A percentile compares a stretch with the other conserved stretches of the same genome.
Evolutionary conservation across 2,888 invertebrate species (phyloP).

Genomic region (Adelphocoris suturalis): DNA sequence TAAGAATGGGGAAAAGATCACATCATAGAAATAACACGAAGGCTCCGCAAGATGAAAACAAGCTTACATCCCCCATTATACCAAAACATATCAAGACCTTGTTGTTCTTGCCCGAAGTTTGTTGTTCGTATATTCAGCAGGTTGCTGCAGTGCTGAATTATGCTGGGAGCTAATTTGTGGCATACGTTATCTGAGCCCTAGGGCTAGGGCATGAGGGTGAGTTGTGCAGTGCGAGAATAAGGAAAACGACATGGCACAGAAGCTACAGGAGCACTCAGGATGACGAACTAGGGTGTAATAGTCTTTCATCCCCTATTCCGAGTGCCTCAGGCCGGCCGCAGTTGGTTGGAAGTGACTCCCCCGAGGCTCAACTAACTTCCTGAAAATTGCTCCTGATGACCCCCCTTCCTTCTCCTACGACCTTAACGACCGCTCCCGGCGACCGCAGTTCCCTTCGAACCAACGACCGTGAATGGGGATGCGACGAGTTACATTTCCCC

Average conservation of each 20-base stretch:
- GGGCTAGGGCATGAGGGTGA: too few relatives aligned
- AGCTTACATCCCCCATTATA: too few relatives aligned
- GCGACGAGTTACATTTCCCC: slow-evolving; percentile 36
- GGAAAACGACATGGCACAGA: not conserved
- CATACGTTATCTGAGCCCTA: too few relatives aligned
- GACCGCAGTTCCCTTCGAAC: slow-evolving; percentile 16
- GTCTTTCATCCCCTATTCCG: slow-evolving; percentile 6
- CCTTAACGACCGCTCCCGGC: slow-evolving; percentile 27
- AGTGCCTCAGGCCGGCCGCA: slow-evolving; percentile 33
- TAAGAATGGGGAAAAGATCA: too few relatives aligned
- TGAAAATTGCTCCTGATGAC: slow-evolving; percentile 42
- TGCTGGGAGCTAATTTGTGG: too few relatives aligned
- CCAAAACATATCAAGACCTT: too few relatives aligned
- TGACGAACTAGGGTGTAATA: not conserved
- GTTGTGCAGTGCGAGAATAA: too few relatives aligned
- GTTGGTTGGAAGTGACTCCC: slow-evolving; percentile 42
- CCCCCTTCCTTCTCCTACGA: not conserved
- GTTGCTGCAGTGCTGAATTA: too few relatives aligned
- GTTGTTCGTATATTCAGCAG: too few relatives aligned
- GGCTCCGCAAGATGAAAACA: too few relatives aligned
- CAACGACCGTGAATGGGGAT: slow-evolving; percentile 42
- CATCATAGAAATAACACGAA: too few relatives aligned
- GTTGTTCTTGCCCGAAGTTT: too few relatives aligned
- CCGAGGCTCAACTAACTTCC: slow-evolving; percentile 20
- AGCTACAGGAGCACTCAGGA: not conserved